phyloP scores from a whole-genome alignment of 2,888 invertebrate genomes.

The Nineta flava region DNA sequence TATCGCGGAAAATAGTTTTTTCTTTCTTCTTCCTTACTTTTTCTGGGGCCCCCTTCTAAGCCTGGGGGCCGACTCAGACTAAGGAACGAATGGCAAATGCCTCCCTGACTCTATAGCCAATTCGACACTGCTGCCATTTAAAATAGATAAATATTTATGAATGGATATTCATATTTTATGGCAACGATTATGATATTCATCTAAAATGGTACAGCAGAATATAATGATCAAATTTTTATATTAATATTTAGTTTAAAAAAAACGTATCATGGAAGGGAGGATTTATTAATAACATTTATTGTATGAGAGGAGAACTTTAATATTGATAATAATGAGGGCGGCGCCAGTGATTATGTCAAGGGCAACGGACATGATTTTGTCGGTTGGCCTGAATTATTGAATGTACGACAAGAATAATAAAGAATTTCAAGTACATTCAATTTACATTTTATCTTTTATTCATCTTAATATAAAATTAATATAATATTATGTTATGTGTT shows the following conservation, averaged over 20 bases:
- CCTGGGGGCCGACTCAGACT: too few species aligned
- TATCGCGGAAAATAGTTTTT: too few species aligned
- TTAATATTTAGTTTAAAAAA: not conserved
- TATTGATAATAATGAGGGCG: not conserved
- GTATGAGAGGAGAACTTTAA: not conserved
- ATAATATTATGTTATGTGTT: too few species aligned
- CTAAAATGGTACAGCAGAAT: not conserved
- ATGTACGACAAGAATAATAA: constrained; percentile 2
- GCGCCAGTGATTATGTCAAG: constrained; percentile 3
- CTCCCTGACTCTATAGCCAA: too few species aligned
- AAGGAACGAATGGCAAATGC: too few species aligned
- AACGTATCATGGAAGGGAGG: not conserved
- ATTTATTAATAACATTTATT: not conserved
- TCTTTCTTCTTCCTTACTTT: too few species aligned
- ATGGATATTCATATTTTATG: too few species aligned
- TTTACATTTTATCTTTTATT: not conserved
- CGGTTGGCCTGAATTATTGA: constrained; percentile 2
- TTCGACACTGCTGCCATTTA: too few species aligned
- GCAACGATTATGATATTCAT: too few species aligned
- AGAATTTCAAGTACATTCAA: not conserved
- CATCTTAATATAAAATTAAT: too few species aligned
- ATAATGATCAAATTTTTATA: not conserved
- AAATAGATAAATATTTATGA: too few species aligned
- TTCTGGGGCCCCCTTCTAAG: too few species aligned
- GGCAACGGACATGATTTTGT: constrained; percentile 4